These are phyloP conservation scores for Caenorhabditis parvicauda DNA, from an alignment of 2,888 invertebrate genomes.

Conservation along the genomic window DNA sequence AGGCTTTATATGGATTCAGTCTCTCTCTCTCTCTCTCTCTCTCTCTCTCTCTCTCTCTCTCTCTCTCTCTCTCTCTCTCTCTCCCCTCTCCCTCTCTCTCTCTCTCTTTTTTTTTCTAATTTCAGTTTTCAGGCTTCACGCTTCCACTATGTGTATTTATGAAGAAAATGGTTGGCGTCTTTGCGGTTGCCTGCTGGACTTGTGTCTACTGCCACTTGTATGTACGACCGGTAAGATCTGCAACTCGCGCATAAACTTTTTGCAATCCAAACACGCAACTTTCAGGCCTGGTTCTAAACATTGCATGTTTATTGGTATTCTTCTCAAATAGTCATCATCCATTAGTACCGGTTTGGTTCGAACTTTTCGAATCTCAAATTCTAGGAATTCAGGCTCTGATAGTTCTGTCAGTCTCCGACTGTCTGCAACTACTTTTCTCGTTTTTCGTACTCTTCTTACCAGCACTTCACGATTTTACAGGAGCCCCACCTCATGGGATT, in stretches of 20 bases:
- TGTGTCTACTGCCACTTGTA: constrained; percentile 53
- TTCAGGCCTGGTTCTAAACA: constrained; percentile 49
- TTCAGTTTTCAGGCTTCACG: background rate
- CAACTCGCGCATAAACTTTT: background rate
- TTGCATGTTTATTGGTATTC: constrained; percentile 53
- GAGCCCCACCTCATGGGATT: constrained; percentile 15
- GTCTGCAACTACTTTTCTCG: constrained; percentile 56
- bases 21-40: background rate
- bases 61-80: background rate
- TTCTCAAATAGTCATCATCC: constrained; percentile 27
- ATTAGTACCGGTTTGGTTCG: constrained; percentile 21
- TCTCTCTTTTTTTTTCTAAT: background rate
- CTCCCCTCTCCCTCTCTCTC: background rate
- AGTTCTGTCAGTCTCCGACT: constrained; percentile 56
- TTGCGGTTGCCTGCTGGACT: constrained; percentile 49
- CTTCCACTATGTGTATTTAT: constrained; percentile 30
- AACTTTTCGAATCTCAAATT: background rate
- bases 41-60: background rate
- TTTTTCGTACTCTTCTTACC: constrained; percentile 58
- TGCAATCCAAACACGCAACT: constrained; percentile 1
- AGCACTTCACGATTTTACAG: constrained; percentile 55
- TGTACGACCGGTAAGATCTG: constrained; percentile 43
- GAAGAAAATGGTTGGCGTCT: constrained; percentile 42
- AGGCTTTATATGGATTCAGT: too few species aligned
- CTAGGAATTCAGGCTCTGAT: constrained; percentile 44